Base-by-base conservation (phyloP, 2,888 invertebrate genomes). In the Cacoxenus indagator region DNA sequence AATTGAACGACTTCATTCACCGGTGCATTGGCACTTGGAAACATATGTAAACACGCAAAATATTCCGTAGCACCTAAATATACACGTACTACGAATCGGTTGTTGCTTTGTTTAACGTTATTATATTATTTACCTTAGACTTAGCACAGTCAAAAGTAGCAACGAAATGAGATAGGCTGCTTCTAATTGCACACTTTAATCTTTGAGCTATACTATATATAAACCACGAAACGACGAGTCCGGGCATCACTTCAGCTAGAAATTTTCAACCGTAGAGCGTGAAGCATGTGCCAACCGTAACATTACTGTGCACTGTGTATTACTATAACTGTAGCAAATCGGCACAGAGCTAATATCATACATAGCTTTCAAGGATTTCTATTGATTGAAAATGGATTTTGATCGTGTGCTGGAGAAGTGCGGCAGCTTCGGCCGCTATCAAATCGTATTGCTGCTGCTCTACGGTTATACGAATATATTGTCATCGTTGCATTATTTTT, bases 401-500 rank as follows among this genome's bases (percentile, higher is more conserved):
- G 90, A 90, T 77, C 83, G 82, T 4, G 89, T 90, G 84, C 82
- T 91, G 24, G 85, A 85, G 65, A 87, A 89, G 72, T 90, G 89
- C 31, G 91, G 91, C 4, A 90, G 90, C 77, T 90, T 89, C 74
- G 88, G 89, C 17, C 86, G 87, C 65, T 90, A 89, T 75, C 91
- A 91, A 75, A 82, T 87, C 27, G 85, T 89, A 8, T 72, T 91
- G 43, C 85, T 91, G 78, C 72, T 87, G 4, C 78, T 90, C 5
- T 91, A 90, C 76, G 89, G 89, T 65, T 76, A 89, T 22, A 88
- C 90, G 37, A 91, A 91, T 78, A 76, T 90, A 1, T 78, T 90
- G 27, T 89, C 90, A 1, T 89, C 90, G 1, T 89, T 90, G 82
- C 90, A 91, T 77, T 91, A 90, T 81, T 91, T 90, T 76, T 89